Evolutionary conservation across 2,888 invertebrate genomes (phyloP).

Genomic region (Pseudococcus viburni): DNA sequence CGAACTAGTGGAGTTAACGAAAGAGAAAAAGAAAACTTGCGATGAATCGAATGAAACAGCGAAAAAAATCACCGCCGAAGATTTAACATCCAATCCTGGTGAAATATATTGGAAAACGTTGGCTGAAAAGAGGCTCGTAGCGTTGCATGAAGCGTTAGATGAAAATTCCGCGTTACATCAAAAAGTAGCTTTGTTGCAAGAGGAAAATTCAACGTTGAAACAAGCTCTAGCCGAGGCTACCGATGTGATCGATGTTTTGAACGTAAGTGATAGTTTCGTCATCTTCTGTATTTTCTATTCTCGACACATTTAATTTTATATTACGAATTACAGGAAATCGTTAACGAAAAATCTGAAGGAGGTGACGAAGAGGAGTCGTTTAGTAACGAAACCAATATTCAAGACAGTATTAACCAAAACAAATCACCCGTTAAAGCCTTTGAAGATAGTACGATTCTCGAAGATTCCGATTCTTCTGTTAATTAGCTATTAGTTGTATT

Average conservation of each 20-base stretch:
- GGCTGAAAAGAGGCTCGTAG: conserved; percentile 81
- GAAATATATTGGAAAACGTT: conserved; percentile 84
- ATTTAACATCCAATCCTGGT: conserved; percentile 81
- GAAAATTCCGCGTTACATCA: conserved; percentile 79
- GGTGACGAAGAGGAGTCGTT: conserved; percentile 2
- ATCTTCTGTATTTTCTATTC: no score
- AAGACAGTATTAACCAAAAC: not conserved
- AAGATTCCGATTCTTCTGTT: not conserved
- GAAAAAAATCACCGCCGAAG: conserved; percentile 76
- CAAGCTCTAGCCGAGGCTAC: conserved; percentile 75
- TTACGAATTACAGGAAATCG: conserved; percentile 1
- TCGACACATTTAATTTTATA: not conserved
- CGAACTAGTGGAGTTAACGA: not conserved
- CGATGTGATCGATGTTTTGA: conserved; percentile 82
- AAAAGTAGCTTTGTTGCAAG: conserved; percentile 74
- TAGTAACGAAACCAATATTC: not conserved
- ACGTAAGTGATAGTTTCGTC: conserved; percentile 73
- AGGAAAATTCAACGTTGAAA: conserved; percentile 79
- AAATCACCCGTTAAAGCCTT: conserved; percentile 7
- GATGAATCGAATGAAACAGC: conserved; percentile 69
- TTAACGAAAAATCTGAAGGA: not conserved
- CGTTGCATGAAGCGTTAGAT: conserved; percentile 80
- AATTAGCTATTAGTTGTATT: not conserved
- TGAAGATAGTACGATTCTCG: conserved; percentile 5
- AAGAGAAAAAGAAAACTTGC: conserved; percentile 70